Percentiles rank a stretch among this genome's conserved stretches.
Evolutionary conservation across 1,140 invertebrate species (phyloP).

Genomic region (Neodiprion fabricii): DNA sequence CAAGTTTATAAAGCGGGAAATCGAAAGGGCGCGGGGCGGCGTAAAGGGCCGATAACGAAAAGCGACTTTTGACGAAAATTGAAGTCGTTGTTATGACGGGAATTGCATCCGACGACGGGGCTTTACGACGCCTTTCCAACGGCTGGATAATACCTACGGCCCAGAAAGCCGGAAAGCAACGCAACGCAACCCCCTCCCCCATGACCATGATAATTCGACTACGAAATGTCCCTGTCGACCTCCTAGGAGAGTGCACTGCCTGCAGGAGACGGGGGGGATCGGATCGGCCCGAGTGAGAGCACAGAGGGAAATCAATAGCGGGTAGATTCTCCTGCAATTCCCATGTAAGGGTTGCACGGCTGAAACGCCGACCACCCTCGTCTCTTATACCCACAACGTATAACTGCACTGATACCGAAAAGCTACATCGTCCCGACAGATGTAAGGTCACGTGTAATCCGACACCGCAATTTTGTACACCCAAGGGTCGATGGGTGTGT

Average conservation of each 20-base stretch:
- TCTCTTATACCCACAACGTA: neutral
- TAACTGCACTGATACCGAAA: conserved; percentile 28
- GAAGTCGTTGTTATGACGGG: conserved; percentile 60
- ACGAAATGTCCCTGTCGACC: neutral
- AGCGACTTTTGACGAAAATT: conserved; percentile 61
- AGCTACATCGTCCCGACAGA: conserved; percentile 37
- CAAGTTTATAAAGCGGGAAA: conserved; percentile 63
- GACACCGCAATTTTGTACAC: conserved; percentile 35
- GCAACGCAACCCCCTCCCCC: neutral
- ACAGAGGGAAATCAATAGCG: conserved; percentile 8
- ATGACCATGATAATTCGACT: conserved; percentile 2
- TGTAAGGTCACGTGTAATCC: conserved; percentile 38
- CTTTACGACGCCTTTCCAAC: conserved; percentile 40
- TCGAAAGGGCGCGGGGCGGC: conserved; percentile 45
- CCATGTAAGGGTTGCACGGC: too few species aligned
- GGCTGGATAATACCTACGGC: neutral
- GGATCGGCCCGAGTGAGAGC: conserved; percentile 1
- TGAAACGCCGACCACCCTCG: neutral
- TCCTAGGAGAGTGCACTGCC: neutral
- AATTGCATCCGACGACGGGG: conserved; percentile 52
- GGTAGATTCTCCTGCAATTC: neutral
- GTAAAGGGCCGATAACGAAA: conserved; percentile 46
- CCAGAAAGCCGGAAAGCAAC: neutral
- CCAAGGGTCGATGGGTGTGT: too few species aligned
- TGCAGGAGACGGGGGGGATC: neutral